These are phyloP conservation scores for Panulirus ornatus DNA, from an alignment of 1,140 invertebrate species.

Conservation along the genomic window DNA sequence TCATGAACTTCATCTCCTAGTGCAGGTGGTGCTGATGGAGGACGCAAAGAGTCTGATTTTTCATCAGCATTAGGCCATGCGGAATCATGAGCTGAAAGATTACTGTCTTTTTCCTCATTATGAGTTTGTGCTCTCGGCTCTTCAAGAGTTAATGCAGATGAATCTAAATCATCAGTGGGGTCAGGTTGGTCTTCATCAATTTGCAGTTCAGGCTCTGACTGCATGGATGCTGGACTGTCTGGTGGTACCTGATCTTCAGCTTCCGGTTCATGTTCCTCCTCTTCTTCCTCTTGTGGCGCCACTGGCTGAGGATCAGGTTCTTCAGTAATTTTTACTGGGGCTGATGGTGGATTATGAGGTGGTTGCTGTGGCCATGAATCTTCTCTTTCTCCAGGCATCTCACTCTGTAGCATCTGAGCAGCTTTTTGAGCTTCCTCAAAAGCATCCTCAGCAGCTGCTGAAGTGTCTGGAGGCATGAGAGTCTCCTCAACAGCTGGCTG, in stretches of 20 bases:
- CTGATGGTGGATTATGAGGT: conserved; percentile 36
- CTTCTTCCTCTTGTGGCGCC: conserved; percentile 45
- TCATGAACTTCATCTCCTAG: not conserved
- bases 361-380: conserved; percentile 52
- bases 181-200: conserved; percentile 93
- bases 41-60: not conserved
- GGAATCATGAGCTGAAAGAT: not conserved
- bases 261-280: conserved; percentile 40
- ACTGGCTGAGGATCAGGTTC: conserved; percentile 36
- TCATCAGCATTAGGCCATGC: conserved; percentile 5
- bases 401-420: conserved; percentile 75
- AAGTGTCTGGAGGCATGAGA: conserved; percentile 75
- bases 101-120: not conserved
- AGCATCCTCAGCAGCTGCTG: conserved; percentile 85
- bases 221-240: conserved; percentile 89
- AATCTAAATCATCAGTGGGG: conserved; percentile 80
- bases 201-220: conserved; percentile 89
- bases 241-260: conserved; percentile 79
- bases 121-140: conserved; percentile 8
- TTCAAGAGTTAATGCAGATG: conserved; percentile 29
- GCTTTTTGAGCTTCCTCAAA: conserved; percentile 80
- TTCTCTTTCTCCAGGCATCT: conserved; percentile 73
- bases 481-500: conserved; percentile 63
- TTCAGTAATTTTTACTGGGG: conserved; percentile 29
- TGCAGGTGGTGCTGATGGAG: not conserved